Conservation (phyloP, 2,797 vertebrate genomes). For the Micropoecilia bifurca region DNA sequence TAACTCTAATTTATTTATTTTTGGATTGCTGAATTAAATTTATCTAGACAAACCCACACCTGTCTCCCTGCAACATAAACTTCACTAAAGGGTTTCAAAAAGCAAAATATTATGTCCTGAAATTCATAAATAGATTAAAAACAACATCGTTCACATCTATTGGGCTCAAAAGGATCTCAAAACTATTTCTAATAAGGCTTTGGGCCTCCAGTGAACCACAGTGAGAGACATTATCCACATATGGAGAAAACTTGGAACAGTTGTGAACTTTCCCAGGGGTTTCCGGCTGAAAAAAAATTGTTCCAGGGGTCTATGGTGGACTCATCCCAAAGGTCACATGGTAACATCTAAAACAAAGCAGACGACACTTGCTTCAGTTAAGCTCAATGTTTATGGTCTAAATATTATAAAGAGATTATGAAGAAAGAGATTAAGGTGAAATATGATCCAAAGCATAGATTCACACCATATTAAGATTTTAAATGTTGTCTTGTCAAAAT, state of each 20-base stretch:
- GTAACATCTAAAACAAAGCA: not conserved
- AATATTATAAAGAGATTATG: not conserved
- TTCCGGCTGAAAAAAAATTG: not conserved
- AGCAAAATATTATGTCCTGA: not conserved
- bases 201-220: not conserved
- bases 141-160: not conserved
- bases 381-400: not conserved
- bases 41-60: not conserved
- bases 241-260: not conserved
- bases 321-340: not conserved
- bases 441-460: not conserved
- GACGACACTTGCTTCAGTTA: not conserved
- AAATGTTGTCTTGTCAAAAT: not conserved
- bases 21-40: not conserved
- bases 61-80: not conserved
- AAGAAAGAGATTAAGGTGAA: not conserved
- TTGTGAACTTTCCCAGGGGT: conserved; percentile 1
- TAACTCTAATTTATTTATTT: not conserved
- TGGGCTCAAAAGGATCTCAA: not conserved
- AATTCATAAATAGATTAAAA: not conserved
- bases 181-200: not conserved
- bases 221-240: not conserved
- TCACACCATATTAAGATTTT: not conserved
- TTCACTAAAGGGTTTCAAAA: not conserved
- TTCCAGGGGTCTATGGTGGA: not conserved